phyloP scores from a whole-genome alignment of 1,140 invertebrate genomes.

The Euborellia annulipes region DNA sequence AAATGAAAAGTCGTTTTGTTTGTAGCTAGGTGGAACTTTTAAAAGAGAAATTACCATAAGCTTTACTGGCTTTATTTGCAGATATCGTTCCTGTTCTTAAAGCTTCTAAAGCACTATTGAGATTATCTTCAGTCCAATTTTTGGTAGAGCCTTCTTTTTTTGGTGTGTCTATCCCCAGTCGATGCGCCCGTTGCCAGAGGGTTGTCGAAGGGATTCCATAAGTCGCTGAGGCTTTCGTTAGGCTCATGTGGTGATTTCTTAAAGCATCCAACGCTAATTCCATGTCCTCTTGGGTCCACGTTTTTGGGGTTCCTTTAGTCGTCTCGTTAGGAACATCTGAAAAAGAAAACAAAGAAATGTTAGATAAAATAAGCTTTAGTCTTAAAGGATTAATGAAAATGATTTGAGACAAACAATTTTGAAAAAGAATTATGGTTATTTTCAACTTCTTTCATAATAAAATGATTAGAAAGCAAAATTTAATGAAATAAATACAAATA shows the following conservation, averaged over 20 bases:
- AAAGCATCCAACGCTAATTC: conserved; percentile 69
- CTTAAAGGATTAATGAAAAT: no score
- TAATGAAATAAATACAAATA: no score
- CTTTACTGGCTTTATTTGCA: conserved; percentile 78
- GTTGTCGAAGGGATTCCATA: conserved; percentile 81
- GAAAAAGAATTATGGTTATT: no score
- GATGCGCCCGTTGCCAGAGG: conserved; percentile 73
- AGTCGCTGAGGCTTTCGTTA: conserved; percentile 65
- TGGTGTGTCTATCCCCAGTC: conserved; percentile 71
- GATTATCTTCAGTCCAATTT: conserved; percentile 71
- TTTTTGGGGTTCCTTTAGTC: conserved; percentile 38
- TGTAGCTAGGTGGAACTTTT: no score
- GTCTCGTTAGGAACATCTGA: no score
- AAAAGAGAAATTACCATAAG: conserved; percentile 45
- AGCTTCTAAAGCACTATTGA: conserved; percentile 63
- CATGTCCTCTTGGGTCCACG: conserved; percentile 79
- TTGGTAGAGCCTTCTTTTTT: conserved; percentile 76
- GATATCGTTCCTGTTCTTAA: conserved; percentile 66
- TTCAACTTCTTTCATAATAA: no score
- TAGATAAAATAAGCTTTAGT: no score
- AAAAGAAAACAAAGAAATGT: no score
- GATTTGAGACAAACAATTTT: no score
- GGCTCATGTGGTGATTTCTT: conserved; percentile 68
- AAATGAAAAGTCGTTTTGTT: no score
- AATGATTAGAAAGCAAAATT: no score